Evolutionary conservation across 1,140 invertebrate genomes (phyloP).

Genomic region (Sycophaga agraensis): DNA sequence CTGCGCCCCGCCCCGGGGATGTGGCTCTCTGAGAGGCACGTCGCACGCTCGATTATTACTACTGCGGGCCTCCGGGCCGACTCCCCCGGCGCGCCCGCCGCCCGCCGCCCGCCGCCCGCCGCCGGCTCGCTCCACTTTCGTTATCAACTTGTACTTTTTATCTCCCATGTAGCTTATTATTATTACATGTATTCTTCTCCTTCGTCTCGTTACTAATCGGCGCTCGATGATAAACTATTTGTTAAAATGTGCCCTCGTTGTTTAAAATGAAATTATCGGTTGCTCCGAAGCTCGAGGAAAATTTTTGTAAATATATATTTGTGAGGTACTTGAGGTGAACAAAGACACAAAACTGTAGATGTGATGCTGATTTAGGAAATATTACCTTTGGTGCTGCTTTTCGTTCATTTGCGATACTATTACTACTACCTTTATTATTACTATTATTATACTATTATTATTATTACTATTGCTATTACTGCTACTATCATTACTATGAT

Average conservation of each 20-base stretch:
- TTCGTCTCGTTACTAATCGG: slow-evolving; percentile 1
- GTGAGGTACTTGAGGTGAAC: neutral
- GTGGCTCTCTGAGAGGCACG: slow-evolving; percentile 9
- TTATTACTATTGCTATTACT: neutral
- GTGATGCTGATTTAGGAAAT: slow-evolving; percentile 1
- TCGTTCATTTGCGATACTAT: slow-evolving; percentile 16
- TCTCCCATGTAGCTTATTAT: no score
- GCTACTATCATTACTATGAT: neutral
- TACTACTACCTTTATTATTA: slow-evolving; percentile 12
- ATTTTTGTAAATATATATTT: slow-evolving; percentile 21
- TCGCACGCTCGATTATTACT: neutral
- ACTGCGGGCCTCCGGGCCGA: no score
- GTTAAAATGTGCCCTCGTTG: slow-evolving; percentile 12
- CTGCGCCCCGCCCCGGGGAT: no score
- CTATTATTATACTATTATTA: slow-evolving; percentile 5
- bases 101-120: no score
- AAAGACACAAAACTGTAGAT: neutral
- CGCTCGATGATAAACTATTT: slow-evolving; percentile 6
- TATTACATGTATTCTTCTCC: neutral
- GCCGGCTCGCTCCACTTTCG: no score
- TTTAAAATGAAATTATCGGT: slow-evolving; percentile 9
- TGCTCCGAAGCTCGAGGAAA: slow-evolving; percentile 5
- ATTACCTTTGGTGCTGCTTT: slow-evolving; percentile 17
- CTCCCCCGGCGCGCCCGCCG: no score
- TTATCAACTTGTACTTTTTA: no score